Base-by-base conservation (phyloP, 1,140 invertebrate species). In the Musca domestica region DNA sequence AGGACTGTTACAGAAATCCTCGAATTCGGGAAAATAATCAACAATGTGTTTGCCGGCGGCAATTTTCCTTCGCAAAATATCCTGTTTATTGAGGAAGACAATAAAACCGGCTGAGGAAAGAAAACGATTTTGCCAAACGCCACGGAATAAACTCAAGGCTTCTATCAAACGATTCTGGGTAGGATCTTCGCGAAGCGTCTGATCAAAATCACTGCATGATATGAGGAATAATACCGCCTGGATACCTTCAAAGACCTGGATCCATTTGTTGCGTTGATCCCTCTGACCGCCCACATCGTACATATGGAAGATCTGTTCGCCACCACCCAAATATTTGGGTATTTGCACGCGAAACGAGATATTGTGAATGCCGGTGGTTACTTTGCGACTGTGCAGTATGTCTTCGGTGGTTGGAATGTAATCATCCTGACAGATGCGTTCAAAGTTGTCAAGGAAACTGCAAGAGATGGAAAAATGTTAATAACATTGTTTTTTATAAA, bases 241-340 rank as follows among this genome's bases (percentile, higher is more conserved):
- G 67, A 93, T 92, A 19, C 90, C 90, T 78, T 92, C 92, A 75
- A 94, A 94, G 2, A 91, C 90, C 77, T 91, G 89, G 70, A 92
- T 93, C 92, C 92, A 94, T 78, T 93, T 93, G 72, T 90, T 90
- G 23, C 92, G 82, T 77, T 94, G 91, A 12, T 92, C 92, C 69
- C 90, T 82, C 81, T 95, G 93, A 0, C 93, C 93, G 0, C 91
- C 91, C 1, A 92, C 90, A 73, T 92, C 91, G 71, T 88, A 91
- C 90, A 92, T 90, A 84, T 88, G 90, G 78, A 92, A 91, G 20
- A 86, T 83, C 71, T 90, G 88, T 17, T 81, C 78, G 2, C 88
- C 88, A 10, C 88, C 88, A 2, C 89, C 88, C 83, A 88, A 87
- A 58, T 85, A 84, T 76, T 86, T 87, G 6, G 89, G 88, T 12